A percentile compares a stretch with the other conserved stretches of the same genome.
Evolutionary conservation across 2,888 invertebrate genomes (phyloP).

Genomic region (Argyra leucocephala): DNA sequence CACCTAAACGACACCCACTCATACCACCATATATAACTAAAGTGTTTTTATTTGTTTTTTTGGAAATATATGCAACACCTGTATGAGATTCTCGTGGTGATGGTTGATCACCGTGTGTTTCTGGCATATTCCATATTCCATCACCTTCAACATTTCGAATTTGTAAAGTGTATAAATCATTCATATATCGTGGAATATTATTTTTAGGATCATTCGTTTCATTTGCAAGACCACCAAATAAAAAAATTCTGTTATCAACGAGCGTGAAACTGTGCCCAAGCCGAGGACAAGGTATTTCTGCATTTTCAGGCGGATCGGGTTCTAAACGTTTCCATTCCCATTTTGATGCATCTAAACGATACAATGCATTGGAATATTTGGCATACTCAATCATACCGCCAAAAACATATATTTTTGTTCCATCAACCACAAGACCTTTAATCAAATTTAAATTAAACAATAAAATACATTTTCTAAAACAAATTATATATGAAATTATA

Average conservation of each 20-base stretch:
- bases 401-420: constrained; percentile 83
- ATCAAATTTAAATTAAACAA: background rate
- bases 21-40: constrained; percentile 92
- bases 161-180: constrained; percentile 85
- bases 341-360: constrained; percentile 80
- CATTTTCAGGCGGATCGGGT: constrained; percentile 72
- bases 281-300: constrained; percentile 76
- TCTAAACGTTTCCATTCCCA: constrained; percentile 93
- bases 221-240: constrained; percentile 92
- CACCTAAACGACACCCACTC: constrained; percentile 87
- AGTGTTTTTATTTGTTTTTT: constrained; percentile 61
- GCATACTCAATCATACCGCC: constrained; percentile 99
- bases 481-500: constrained; percentile 67
- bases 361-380: constrained; percentile 90
- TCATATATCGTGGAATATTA: constrained; percentile 85
- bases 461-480: background rate
- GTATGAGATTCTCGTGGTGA: constrained; percentile 90
- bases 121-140: constrained; percentile 70
- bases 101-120: constrained; percentile 73
- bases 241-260: constrained; percentile 76
- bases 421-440: constrained; percentile 33
- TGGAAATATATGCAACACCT: constrained; percentile 73
- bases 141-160: constrained; percentile 60
- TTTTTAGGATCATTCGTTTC: constrained; percentile 91
- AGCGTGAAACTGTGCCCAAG: constrained; percentile 91